These are phyloP conservation scores for Thymelicus lineola DNA, from an alignment of 2,888 invertebrate genomes.

Conservation along the genomic window DNA sequence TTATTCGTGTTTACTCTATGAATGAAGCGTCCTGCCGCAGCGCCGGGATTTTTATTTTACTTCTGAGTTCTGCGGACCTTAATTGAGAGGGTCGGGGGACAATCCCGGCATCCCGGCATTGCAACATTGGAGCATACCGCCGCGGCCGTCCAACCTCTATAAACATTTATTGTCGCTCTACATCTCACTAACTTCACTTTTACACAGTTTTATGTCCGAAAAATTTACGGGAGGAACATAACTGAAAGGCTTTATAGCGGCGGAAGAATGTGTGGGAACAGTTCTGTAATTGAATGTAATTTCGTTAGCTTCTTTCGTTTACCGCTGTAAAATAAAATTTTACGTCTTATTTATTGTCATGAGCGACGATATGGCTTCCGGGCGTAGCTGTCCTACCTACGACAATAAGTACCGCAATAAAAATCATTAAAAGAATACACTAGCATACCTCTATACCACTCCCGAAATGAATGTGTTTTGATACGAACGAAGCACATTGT, in stretches of 20 bases:
- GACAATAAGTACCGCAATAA: slow-evolving; percentile 55
- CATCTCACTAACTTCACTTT: slow-evolving; percentile 83
- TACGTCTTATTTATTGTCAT: slow-evolving; percentile 81
- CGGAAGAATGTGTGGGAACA: slow-evolving; percentile 72
- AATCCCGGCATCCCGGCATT: slow-evolving; percentile 45
- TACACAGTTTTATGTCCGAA: slow-evolving; percentile 84
- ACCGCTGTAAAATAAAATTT: slow-evolving; percentile 83
- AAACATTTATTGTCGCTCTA: slow-evolving; percentile 82
- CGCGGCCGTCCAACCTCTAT: slow-evolving; percentile 59
- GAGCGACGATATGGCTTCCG: slow-evolving; percentile 65
- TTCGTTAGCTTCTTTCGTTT: slow-evolving; percentile 82
- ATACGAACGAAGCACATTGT: neutral
- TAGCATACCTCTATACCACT: slow-evolving; percentile 49
- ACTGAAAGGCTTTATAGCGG: slow-evolving; percentile 75
- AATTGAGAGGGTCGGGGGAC: slow-evolving; percentile 67
- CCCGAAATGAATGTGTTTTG: slow-evolving; percentile 54
- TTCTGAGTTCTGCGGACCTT: slow-evolving; percentile 64
- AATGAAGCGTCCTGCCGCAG: slow-evolving; percentile 67
- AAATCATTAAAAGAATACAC: slow-evolving; percentile 59
- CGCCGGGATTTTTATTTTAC: slow-evolving; percentile 70
- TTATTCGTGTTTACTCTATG: slow-evolving; percentile 77
- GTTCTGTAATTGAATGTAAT: slow-evolving; percentile 83
- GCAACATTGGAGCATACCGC: slow-evolving; percentile 45
- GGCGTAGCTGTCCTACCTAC: slow-evolving; percentile 54
- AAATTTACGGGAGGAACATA: slow-evolving; percentile 80